Evolutionary conservation across 2,888 invertebrate genomes (phyloP), one percentile per base, ranked within the genome.

Genomic region (Bibio marci): DNA sequence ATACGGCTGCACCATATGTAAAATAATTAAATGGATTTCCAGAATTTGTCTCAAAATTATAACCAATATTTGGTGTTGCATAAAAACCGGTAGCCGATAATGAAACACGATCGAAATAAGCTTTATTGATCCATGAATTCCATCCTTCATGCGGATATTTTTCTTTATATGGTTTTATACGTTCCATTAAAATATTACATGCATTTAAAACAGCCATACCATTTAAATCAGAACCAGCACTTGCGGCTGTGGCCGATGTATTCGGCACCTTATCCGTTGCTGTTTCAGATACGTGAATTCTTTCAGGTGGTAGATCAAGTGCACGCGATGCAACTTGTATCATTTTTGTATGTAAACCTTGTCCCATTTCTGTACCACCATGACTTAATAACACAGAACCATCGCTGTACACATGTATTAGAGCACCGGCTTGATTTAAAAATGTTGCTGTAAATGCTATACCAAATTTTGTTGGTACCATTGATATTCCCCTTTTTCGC

Each of bases 331-430:
- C 85, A 11, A 88, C 77, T 71, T 94, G 92, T 39, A 88, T 77
- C 81, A 92, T 88, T 67, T 95, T 95, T 0, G 88, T 95, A 55
- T 92, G 85, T 4, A 97, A 65, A 2, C 95, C 95, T 64, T 95
- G 95, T 0, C 95, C 95, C 81, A 95, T 94, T 68, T 95, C 95
- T 8, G 83, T 80, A n/a, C 92, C 94, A 26, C 88, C 90, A 55
- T 90, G 91, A 1, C 80, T 75, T 14, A 95, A 50, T 11, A 94
- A 65, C 3, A 95, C 86, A 0, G 91, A 87, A 2, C 91, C 92
- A 58, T 87, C 86, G 0, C 67, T 67, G 54, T 94, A 91, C n/a
- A 91, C 70, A 31, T 86, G 73, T 2, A 95, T 70, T 39, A 95
- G 63, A 1, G 92, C 90, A 7, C 88, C 91, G 3, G 76, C 79